Evolutionary conservation across 2,888 invertebrate species (phyloP).

Genomic region (Pristionchus entomophagus): DNA sequence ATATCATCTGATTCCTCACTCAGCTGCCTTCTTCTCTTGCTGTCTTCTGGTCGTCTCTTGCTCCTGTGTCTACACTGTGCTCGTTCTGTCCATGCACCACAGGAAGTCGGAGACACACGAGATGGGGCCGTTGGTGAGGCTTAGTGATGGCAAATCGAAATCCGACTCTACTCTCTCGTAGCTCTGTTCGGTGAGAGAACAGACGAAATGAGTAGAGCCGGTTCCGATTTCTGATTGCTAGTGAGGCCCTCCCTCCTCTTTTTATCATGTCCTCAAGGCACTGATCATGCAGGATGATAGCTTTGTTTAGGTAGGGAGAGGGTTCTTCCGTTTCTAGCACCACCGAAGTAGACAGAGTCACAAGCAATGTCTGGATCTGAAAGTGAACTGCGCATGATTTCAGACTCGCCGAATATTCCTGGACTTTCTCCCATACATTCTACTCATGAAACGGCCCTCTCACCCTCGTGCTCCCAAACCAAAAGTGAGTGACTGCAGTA

Average conservation of each 20-base stretch:
- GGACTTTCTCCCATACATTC: constrained; percentile 61
- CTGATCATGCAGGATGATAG: too few relatives aligned
- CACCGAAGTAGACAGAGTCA: constrained; percentile 15
- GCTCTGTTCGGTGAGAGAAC: too few relatives aligned
- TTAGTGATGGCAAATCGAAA: too few relatives aligned
- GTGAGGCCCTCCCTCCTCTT: too few relatives aligned
- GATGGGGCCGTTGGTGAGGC: constrained; percentile 53
- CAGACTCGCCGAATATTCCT: constrained; percentile 64
- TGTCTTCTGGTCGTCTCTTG: constrained; percentile 64
- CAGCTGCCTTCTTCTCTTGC: constrained; percentile 66
- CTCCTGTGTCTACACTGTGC: constrained; percentile 65
- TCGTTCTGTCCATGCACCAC: constrained; percentile 59
- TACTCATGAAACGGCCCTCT: constrained; percentile 60
- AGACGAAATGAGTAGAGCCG: too few relatives aligned
- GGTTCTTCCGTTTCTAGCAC: not conserved
- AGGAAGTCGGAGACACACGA: constrained; percentile 59
- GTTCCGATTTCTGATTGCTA: too few relatives aligned
- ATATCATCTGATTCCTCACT: too few relatives aligned
- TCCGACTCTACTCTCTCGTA: too few relatives aligned
- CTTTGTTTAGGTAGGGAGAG: too few relatives aligned
- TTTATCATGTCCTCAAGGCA: too few relatives aligned
- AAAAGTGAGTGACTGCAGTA: constrained; percentile 49
- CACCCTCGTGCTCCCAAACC: constrained; percentile 64
- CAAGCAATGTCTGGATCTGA: not conserved
- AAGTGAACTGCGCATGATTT: too few relatives aligned